phyloP scores from a whole-genome alignment of 2,113 vertebrate genomes.

The Mobula hypostoma region DNA sequence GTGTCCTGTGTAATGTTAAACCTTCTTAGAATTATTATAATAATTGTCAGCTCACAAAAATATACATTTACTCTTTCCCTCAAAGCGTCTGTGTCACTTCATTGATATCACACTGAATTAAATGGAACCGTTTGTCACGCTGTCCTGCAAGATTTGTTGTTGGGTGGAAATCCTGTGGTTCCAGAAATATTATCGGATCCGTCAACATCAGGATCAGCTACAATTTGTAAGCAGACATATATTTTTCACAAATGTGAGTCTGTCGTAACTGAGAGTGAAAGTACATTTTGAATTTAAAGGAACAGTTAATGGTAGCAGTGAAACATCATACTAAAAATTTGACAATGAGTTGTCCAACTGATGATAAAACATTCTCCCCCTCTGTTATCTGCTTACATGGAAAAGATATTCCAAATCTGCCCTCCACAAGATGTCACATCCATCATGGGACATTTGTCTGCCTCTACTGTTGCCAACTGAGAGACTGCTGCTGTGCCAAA shows the following conservation, averaged over 20 bases:
- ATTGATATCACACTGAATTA: not conserved
- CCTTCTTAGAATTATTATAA: no score
- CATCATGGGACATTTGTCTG: not conserved
- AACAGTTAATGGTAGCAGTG: not conserved
- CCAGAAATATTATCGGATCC: not conserved
- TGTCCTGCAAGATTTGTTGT: not conserved
- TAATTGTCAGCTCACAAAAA: no score
- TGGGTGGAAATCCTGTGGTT: not conserved
- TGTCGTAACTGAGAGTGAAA: not conserved
- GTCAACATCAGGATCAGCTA: not conserved
- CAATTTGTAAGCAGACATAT: not conserved
- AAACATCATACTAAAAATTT: not conserved
- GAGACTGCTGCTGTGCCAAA: not conserved
- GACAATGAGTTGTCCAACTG: not conserved
- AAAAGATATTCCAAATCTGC: not conserved
- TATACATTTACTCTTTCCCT: not conserved
- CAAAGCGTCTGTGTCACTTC: not conserved
- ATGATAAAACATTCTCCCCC: not conserved
- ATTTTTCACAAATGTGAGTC: not conserved
- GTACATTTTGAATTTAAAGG: not conserved
- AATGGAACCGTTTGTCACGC: not conserved
- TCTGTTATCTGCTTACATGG: not conserved
- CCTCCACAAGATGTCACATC: not conserved
- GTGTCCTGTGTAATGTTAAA: no score
- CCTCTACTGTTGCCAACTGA: not conserved